These are phyloP conservation scores for Tringa solitaria DNA, from an alignment of 2,113 vertebrate genomes.

Conservation along the genomic window DNA sequence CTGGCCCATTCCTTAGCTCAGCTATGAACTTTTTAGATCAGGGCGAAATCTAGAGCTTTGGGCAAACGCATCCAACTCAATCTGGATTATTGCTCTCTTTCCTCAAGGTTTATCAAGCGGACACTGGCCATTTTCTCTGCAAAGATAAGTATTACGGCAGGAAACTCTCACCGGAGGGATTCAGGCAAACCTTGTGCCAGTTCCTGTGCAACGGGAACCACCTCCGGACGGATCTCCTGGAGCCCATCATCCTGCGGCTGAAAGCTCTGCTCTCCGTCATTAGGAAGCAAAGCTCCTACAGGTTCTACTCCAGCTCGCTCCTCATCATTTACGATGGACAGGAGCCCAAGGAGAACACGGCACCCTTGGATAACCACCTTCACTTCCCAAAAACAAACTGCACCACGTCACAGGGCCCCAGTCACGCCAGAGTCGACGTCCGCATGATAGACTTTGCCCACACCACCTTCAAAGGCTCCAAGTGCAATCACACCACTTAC, in stretches of 20 bases:
- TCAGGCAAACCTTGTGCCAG: conserved; percentile 71
- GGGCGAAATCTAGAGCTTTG: not conserved
- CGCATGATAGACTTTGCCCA: conserved; percentile 84
- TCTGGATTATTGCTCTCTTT: not conserved
- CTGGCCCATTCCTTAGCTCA: not conserved
- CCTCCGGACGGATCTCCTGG: conserved; percentile 66
- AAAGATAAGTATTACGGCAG: conserved; percentile 79
- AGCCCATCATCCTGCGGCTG: conserved; percentile 68
- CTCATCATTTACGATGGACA: conserved; percentile 79
- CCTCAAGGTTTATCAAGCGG: conserved; percentile 75
- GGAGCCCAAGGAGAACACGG: conserved; percentile 21
- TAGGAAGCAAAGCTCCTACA: conserved; percentile 74
- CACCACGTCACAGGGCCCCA: not conserved
- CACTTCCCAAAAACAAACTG: not conserved
- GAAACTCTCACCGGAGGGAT: conserved; percentile 69
- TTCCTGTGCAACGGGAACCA: conserved; percentile 71
- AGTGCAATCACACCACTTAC: conserved; percentile 18
- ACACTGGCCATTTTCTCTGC: conserved; percentile 76
- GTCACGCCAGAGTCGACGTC: conserved; percentile 59
- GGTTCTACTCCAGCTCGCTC: conserved; percentile 83
- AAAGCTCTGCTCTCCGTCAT: conserved; percentile 69
- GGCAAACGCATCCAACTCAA: not conserved
- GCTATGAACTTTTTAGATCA: not conserved
- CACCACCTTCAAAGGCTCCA: conserved; percentile 73
- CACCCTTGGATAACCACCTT: not conserved